phyloP scores from a whole-genome alignment of 2,113 vertebrate genomes.

The cat (Felis catus) region DNA sequence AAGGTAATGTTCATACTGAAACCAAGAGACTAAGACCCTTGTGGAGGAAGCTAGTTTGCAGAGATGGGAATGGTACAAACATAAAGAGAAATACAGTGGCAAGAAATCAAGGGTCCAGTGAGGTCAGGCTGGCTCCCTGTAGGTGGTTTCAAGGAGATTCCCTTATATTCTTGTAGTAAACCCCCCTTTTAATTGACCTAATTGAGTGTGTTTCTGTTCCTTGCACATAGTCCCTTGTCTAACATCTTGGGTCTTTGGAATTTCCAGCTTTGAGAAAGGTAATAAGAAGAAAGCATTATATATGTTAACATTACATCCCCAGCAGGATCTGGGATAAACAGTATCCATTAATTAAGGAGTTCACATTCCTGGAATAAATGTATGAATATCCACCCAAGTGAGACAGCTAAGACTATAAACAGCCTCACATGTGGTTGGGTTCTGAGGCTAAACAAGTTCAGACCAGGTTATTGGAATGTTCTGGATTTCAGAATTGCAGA shows the following conservation, averaged over 20 bases:
- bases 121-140: not conserved
- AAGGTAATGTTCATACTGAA: not conserved
- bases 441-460: not conserved
- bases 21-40: not conserved
- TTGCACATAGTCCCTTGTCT: not conserved
- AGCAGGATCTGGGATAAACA: not conserved
- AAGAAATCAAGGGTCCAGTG: not conserved
- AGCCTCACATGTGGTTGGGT: not conserved
- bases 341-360: not conserved
- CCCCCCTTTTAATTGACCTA: not conserved
- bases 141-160: not conserved
- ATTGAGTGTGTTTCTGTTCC: not conserved
- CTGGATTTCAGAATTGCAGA: constrained; percentile 14
- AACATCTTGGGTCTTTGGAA: not conserved
- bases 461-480: not conserved
- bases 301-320: not conserved
- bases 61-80: not conserved
- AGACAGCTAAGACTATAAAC: not conserved
- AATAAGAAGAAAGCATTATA: not conserved
- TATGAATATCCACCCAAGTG: not conserved
- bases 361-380: not conserved
- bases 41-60: not conserved
- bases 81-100: not conserved
- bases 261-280: constrained; percentile 2
- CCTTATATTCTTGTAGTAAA: not conserved